These are phyloP conservation scores for Chinchilla lanigera DNA, from an alignment of 2,113 vertebrate genomes.

Conservation along the genomic window DNA sequence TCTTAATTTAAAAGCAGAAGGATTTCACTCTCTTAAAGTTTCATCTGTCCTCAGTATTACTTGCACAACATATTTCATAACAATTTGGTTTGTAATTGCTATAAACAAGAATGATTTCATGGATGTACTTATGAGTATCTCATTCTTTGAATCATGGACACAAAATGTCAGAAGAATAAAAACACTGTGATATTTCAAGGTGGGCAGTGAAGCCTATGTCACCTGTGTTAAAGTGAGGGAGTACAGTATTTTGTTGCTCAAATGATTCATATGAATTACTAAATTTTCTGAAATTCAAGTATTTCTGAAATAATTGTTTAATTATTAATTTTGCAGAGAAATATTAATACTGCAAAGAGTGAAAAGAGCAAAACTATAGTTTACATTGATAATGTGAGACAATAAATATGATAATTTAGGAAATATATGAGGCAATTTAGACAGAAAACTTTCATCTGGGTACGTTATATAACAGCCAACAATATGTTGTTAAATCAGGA, in stretches of 20 bases:
- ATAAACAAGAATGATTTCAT: background rate
- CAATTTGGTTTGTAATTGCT: background rate
- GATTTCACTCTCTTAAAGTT: background rate
- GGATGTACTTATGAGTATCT: background rate
- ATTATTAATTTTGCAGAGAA: background rate
- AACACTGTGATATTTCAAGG: background rate
- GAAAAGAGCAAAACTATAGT: background rate
- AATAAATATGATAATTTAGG: background rate
- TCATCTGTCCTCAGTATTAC: background rate
- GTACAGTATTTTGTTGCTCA: background rate
- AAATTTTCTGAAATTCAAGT: background rate
- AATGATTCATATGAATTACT: background rate
- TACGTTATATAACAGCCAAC: background rate
- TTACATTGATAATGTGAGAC: background rate
- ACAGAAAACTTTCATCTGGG: background rate
- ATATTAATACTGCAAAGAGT: background rate
- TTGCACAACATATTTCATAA: background rate
- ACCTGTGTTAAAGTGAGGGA: background rate
- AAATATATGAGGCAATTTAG: background rate
- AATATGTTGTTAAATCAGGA: background rate
- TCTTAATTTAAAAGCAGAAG: background rate
- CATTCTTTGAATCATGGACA: background rate
- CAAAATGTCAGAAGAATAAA: background rate
- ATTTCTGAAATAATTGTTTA: background rate
- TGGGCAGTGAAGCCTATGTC: too few species aligned